Conservation (phyloP, 2,888 invertebrate genomes). For the Drosophila greeni region DNA sequence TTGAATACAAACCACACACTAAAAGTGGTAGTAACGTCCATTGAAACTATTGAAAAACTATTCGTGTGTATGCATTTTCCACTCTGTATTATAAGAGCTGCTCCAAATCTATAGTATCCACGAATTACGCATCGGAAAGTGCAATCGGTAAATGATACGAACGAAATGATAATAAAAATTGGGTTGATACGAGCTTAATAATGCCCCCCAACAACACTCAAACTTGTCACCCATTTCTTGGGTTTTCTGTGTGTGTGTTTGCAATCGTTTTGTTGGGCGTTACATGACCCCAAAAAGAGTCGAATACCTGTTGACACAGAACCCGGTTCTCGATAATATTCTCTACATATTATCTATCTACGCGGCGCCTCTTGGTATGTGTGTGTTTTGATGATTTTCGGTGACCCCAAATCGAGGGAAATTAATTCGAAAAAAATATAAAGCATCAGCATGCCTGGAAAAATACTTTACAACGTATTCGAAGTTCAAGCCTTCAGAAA, state of each 20-base stretch:
- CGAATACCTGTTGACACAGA: slow-evolving; percentile 14
- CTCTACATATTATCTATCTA: slow-evolving; percentile 7
- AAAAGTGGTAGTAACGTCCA: slow-evolving; percentile 8
- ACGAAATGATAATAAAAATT: slow-evolving; percentile 10
- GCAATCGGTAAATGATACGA: slow-evolving; percentile 4
- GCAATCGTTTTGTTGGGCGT: slow-evolving; percentile 13
- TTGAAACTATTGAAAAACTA: not conserved
- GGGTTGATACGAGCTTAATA: slow-evolving; percentile 12
- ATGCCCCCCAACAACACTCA: not conserved
- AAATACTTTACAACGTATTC: no score
- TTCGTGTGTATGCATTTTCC: slow-evolving; percentile 15
- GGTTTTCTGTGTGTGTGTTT: slow-evolving; percentile 3
- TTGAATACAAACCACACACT: slow-evolving; percentile 15
- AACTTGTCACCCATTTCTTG: slow-evolving; percentile 9
- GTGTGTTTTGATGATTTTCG: slow-evolving; percentile 3
- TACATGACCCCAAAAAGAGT: slow-evolving; percentile 16
- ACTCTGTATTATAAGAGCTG: not conserved
- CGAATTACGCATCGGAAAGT: not conserved
- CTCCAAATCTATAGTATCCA: slow-evolving; percentile 1
- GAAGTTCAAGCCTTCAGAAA: no score
- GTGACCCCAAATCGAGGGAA: not conserved
- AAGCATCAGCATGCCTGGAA: not conserved
- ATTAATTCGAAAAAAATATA: not conserved
- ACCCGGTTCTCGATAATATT: slow-evolving; percentile 13
- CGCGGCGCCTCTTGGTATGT: slow-evolving; percentile 4